A percentile compares a stretch with the other conserved stretches of the same genome.
phyloP scores from a whole-genome alignment of 2,797 vertebrate genomes.

The Enteromius paludinosus region DNA sequence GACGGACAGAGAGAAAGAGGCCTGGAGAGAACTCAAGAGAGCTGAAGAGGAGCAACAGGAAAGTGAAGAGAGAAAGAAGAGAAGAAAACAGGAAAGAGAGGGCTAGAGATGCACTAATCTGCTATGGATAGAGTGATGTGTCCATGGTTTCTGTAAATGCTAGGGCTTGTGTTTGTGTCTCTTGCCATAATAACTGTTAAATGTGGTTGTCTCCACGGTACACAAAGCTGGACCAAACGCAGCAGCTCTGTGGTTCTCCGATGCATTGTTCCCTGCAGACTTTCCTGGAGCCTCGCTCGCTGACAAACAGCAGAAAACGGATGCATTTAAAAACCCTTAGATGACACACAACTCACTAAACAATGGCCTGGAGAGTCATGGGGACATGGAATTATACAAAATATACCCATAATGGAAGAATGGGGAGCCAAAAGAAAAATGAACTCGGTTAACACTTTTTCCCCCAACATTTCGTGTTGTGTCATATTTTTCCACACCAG shows the following conservation, averaged over 20 bases:
- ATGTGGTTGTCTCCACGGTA: constrained; percentile 52
- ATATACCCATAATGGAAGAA: constrained; percentile 59
- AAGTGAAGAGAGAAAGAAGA: constrained; percentile 13
- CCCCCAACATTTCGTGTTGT: constrained; percentile 57
- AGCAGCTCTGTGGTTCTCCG: constrained; percentile 65
- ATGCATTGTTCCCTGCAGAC: constrained; percentile 70
- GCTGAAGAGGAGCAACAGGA: constrained; percentile 45
- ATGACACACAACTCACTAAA: constrained; percentile 66
- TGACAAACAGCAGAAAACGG: constrained; percentile 72
- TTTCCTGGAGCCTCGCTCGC: constrained; percentile 65
- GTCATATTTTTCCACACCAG: constrained; percentile 59
- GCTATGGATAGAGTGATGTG: constrained; percentile 59
- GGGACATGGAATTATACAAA: constrained; percentile 69
- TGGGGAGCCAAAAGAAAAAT: constrained; percentile 61
- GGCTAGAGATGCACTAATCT: constrained; percentile 5
- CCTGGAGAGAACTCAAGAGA: constrained; percentile 30
- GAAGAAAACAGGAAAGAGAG: constrained; percentile 38
- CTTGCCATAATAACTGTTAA: constrained; percentile 59
- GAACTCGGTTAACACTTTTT: constrained; percentile 51
- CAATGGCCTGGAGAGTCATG: constrained; percentile 72
- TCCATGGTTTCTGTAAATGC: constrained; percentile 63
- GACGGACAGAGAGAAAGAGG: constrained; percentile 39
- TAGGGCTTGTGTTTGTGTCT: constrained; percentile 65
- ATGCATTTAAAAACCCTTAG: constrained; percentile 70
- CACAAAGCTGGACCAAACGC: constrained; percentile 69